A percentile compares a stretch with the other conserved stretches of the same genome.
Conservation (phyloP, 2,797 vertebrate genomes). For the Sarcoramphus papa region DNA sequence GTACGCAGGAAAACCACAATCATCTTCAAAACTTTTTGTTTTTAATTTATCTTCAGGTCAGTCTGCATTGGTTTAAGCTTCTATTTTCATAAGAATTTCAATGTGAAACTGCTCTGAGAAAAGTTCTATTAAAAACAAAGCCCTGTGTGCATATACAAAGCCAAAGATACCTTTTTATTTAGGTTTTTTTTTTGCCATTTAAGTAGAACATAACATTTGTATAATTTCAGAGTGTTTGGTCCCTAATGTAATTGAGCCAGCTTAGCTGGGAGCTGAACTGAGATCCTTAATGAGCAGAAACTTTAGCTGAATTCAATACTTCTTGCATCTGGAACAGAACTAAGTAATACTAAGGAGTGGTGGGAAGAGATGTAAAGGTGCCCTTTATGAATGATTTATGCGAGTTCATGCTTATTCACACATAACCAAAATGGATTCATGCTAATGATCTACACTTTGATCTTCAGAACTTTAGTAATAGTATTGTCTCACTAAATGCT, state of each 20-base stretch:
- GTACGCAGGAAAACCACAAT: background rate
- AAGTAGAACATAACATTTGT: background rate
- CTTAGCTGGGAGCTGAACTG: background rate
- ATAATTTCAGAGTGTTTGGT: background rate
- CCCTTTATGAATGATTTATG: conserved; percentile 12
- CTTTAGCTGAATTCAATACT: background rate
- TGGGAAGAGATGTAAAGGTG: conserved; percentile 1
- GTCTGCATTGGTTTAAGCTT: background rate
- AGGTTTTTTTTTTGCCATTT: background rate
- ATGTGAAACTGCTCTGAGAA: background rate
- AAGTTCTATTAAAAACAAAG: background rate
- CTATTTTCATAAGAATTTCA: background rate
- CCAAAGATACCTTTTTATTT: background rate
- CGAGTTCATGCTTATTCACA: background rate
- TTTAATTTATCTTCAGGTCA: background rate
- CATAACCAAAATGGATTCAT: background rate
- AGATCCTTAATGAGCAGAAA: background rate
- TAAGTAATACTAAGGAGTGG: background rate
- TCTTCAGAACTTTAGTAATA: background rate
- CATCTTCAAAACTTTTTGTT: background rate
- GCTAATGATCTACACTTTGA: background rate
- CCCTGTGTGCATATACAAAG: background rate
- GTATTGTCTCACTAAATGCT: background rate
- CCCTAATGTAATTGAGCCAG: background rate
- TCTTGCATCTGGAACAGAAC: background rate